Percentiles rank a stretch among this genome's conserved stretches.
Evolutionary conservation across 2,888 invertebrate species (phyloP).

Genomic region (Ophioninae sp.): DNA sequence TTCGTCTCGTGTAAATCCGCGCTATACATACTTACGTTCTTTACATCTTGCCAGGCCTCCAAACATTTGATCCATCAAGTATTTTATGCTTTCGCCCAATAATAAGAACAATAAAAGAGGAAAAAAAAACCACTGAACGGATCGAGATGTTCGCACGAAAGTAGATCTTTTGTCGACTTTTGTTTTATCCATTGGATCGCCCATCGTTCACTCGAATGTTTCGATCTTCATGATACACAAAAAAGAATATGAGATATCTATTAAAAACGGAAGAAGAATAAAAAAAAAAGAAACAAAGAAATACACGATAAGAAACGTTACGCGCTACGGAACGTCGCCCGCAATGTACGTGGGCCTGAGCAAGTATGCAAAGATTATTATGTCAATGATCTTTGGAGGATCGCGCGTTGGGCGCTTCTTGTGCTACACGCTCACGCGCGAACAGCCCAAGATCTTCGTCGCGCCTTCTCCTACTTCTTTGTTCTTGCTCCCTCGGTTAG

Average conservation of each 20-base stretch:
- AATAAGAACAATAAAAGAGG: slow-evolving; percentile 28
- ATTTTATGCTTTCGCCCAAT: slow-evolving; percentile 75
- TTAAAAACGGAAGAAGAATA: not conserved
- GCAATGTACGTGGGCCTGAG: slow-evolving; percentile 41
- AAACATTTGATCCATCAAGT: slow-evolving; percentile 76
- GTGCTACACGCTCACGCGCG: not conserved
- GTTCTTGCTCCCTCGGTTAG: slow-evolving; percentile 38
- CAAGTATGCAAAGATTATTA: slow-evolving; percentile 47
- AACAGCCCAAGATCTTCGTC: slow-evolving; percentile 12
- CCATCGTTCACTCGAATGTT: slow-evolving; percentile 5
- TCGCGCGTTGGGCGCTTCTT: slow-evolving; percentile 16
- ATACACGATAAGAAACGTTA: slow-evolving; percentile 23
- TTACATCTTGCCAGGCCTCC: slow-evolving; percentile 76
- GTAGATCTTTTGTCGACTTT: slow-evolving; percentile 21
- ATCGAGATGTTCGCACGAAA: slow-evolving; percentile 11
- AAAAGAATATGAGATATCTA: slow-evolving; percentile 11
- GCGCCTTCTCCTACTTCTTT: slow-evolving; percentile 28
- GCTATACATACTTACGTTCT: slow-evolving; percentile 76
- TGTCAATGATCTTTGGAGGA: slow-evolving; percentile 19
- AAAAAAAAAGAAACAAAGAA: slow-evolving; percentile 2
- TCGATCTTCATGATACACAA: slow-evolving; percentile 10
- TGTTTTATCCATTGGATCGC: slow-evolving; percentile 38
- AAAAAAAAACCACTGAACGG: slow-evolving; percentile 17
- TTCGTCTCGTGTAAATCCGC: slow-evolving; percentile 71
- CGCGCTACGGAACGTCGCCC: slow-evolving; percentile 7